These are phyloP conservation scores for Salvelinus sp. DNA, from an alignment of 2,113 vertebrate genomes.

Conservation along the genomic window DNA sequence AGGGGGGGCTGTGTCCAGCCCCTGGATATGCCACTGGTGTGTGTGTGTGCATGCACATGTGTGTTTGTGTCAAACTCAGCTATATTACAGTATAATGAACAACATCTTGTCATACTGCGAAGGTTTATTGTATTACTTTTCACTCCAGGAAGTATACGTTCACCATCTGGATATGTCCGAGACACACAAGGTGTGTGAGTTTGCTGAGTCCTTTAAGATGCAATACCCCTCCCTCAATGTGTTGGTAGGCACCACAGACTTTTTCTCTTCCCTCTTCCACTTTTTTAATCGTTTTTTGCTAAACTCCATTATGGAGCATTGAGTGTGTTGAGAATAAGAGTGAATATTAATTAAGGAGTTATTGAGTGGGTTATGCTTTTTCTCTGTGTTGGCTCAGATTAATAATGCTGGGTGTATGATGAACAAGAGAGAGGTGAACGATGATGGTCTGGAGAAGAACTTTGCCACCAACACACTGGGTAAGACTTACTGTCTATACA, in stretches of 20 bases:
- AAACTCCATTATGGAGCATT: neutral
- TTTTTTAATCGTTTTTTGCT: neutral
- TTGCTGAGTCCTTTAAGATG: conserved; percentile 71
- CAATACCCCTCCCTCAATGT: conserved; percentile 67
- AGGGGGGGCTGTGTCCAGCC: too few relatives aligned
- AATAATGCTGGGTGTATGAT: conserved; percentile 76
- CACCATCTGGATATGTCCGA: conserved; percentile 74
- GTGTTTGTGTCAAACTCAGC: neutral
- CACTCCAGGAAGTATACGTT: conserved; percentile 66
- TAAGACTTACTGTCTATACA: conserved; percentile 36
- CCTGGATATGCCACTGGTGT: neutral
- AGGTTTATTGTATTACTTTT: neutral
- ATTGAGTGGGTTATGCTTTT: neutral
- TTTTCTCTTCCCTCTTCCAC: neutral
- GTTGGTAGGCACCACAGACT: conserved; percentile 53
- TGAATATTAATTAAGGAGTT: neutral
- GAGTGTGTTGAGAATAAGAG: neutral
- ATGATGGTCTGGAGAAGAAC: conserved; percentile 70
- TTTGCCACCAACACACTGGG: conserved; percentile 77
- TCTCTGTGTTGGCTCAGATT: conserved; percentile 54
- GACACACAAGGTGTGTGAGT: conserved; percentile 67
- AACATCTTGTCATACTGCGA: neutral
- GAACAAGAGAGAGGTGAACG: conserved; percentile 64
- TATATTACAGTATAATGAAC: neutral
- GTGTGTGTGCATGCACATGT: neutral